These are phyloP conservation scores for Drosophila quinaria DNA, from an alignment of 2,888 invertebrate species.

Conservation along the genomic window DNA sequence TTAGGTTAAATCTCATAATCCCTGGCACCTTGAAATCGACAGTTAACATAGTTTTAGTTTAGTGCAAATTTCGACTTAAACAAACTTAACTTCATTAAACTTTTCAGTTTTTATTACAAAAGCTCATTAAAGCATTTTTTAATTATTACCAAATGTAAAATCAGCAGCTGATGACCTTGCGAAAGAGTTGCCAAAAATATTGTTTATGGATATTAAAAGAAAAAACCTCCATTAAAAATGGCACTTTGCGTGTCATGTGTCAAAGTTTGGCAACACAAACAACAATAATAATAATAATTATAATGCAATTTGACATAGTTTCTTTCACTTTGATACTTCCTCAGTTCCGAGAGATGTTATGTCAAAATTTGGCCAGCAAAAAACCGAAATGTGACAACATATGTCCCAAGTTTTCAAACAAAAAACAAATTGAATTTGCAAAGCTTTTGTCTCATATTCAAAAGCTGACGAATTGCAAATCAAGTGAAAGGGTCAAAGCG, in stretches of 20 bases:
- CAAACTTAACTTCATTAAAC: constrained; percentile 23
- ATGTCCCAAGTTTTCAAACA: constrained; percentile 36
- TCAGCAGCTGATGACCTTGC: constrained; percentile 43
- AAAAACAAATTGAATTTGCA: constrained; percentile 24
- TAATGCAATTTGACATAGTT: constrained; percentile 74
- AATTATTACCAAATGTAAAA: constrained; percentile 31
- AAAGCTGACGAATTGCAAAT: constrained; percentile 35
- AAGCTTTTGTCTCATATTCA: constrained; percentile 15
- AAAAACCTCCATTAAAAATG: constrained; percentile 34
- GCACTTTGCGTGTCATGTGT: constrained; percentile 54
- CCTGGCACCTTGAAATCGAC: constrained; percentile 14
- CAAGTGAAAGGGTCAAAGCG: constrained; percentile 52
- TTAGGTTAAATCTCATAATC: constrained; percentile 10
- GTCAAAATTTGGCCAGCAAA: constrained; percentile 49
- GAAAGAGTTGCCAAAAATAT: constrained; percentile 24
- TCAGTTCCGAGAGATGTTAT: constrained; percentile 51
- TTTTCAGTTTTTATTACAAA: constrained; percentile 15
- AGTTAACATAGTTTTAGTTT: constrained; percentile 20
- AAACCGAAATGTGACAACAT: constrained; percentile 46
- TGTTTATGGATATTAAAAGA: constrained; percentile 22
- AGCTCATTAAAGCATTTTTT: constrained; percentile 32
- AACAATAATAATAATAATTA: constrained; percentile 42
- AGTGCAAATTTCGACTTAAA: constrained; percentile 5
- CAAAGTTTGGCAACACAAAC: constrained; percentile 52
- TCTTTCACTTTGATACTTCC: constrained; percentile 49